Conservation (phyloP, 2,888 invertebrate genomes). For the Eucera pruinosa region DNA sequence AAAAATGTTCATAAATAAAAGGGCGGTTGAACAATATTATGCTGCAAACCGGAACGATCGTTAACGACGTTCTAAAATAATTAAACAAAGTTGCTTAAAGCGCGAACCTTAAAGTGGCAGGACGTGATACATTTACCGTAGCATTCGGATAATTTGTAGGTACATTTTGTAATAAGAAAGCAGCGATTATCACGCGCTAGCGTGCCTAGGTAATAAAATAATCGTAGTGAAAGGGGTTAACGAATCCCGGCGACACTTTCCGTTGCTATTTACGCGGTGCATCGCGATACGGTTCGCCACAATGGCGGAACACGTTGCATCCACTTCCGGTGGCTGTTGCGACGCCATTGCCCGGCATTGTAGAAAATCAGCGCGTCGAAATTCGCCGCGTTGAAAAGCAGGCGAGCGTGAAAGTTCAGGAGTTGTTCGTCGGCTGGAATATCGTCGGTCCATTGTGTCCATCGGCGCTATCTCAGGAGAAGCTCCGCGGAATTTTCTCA, state of each 20-base stretch:
- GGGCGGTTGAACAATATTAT: too few relatives aligned
- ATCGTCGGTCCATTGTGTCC: slow-evolving; percentile 24
- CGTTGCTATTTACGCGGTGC: slow-evolving; percentile 27
- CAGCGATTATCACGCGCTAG: too few relatives aligned
- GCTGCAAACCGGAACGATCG: too few relatives aligned
- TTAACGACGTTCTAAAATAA: too few relatives aligned
- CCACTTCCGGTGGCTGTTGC: neutral
- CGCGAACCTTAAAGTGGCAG: too few relatives aligned
- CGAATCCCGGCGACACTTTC: neutral
- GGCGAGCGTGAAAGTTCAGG: slow-evolving; percentile 26
- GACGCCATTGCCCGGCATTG: neutral
- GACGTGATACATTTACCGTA: too few relatives aligned
- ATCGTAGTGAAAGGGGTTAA: too few relatives aligned
- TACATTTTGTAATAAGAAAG: too few relatives aligned
- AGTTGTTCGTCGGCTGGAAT: slow-evolving; percentile 17
- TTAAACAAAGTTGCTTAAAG: too few relatives aligned
- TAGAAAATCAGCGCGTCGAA: slow-evolving; percentile 29
- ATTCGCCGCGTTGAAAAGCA: slow-evolving; percentile 12
- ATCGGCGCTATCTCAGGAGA: slow-evolving; percentile 5
- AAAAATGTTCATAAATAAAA: too few relatives aligned
- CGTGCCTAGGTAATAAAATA: too few relatives aligned
- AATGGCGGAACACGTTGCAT: slow-evolving; percentile 2
- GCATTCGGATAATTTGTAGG: too few relatives aligned
- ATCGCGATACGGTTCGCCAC: neutral
- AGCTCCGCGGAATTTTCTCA: neutral